Evolutionary conservation across 2,888 invertebrate species (phyloP).

Genomic region (Sesamia inferens): DNA sequence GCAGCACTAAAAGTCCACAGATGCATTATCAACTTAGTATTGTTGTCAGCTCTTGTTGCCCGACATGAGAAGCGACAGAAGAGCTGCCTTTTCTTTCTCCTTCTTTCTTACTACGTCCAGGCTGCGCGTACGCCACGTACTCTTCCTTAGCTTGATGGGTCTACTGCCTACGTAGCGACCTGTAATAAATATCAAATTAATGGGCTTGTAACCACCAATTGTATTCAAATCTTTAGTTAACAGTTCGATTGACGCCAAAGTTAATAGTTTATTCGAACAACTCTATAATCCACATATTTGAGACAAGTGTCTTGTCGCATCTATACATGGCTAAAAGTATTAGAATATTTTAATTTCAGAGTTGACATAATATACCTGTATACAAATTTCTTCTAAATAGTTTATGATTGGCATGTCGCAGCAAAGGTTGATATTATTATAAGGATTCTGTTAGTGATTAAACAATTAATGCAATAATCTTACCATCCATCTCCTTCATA

Average conservation of each 20-base stretch:
- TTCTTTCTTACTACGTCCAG: slow-evolving; percentile 98
- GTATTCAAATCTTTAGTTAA: background rate
- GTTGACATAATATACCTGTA: background rate
- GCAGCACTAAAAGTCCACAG: slow-evolving; percentile 36
- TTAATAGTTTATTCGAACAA: background rate
- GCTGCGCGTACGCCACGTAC: slow-evolving; percentile 98
- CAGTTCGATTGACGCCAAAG: background rate
- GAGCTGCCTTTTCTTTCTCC: slow-evolving; percentile 97
- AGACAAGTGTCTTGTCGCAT: background rate
- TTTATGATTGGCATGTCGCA: no score
- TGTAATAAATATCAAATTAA: slow-evolving; percentile 71
- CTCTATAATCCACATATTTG: no score
- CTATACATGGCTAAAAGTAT: background rate
- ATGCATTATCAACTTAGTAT: slow-evolving; percentile 13
- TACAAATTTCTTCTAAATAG: background rate
- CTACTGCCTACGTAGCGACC: slow-evolving; percentile 99
- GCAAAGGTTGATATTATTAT: background rate
- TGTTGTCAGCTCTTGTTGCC: slow-evolving; percentile 85
- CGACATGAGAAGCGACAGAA: slow-evolving; percentile 93
- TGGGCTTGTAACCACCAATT: no score
- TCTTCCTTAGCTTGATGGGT: slow-evolving; percentile 99
- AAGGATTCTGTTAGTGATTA: background rate
- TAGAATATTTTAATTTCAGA: background rate
- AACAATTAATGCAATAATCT: slow-evolving; percentile 67
- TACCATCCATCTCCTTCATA: slow-evolving; percentile 99